Evolutionary conservation across 1,140 invertebrate species (phyloP).

Genomic region (Lordiphosa clarofinis): DNA sequence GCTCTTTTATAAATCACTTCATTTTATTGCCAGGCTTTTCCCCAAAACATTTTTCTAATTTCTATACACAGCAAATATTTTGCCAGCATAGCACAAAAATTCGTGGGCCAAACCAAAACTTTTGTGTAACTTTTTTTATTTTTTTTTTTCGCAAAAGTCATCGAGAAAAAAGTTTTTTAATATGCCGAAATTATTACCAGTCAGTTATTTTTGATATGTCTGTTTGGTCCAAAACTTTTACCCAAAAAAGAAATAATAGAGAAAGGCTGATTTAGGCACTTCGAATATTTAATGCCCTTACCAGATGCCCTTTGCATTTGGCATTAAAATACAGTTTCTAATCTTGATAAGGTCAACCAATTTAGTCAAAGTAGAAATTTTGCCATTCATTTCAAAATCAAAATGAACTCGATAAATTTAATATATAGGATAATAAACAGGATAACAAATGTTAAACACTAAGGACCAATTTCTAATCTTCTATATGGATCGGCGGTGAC

Average conservation of each 20-base stretch:
- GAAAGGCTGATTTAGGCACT: neutral
- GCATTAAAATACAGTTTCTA: no score
- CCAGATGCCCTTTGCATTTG: no score
- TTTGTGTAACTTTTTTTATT: constrained; percentile 27
- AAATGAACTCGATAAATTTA: no score
- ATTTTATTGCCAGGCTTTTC: constrained; percentile 56
- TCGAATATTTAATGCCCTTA: neutral
- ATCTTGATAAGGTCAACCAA: no score
- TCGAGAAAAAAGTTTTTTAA: constrained; percentile 78
- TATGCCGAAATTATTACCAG: constrained; percentile 78
- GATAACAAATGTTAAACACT: no score
- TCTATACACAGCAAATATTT: constrained; percentile 50
- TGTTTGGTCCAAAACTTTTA: constrained; percentile 49
- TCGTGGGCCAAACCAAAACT: constrained; percentile 32
- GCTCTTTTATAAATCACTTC: constrained; percentile 65
- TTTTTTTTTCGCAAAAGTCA: constrained; percentile 64
- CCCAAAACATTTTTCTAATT: constrained; percentile 73
- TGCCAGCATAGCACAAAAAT: constrained; percentile 56
- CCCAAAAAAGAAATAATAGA: constrained; percentile 33
- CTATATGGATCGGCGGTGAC: no score
- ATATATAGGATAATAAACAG: no score
- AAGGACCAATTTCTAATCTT: no score
- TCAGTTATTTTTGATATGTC: constrained; percentile 74
- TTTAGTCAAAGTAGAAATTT: no score
- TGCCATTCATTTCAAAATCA: no score